Evolutionary conservation across 1,140 invertebrate genomes (phyloP), one percentile per base, ranked within the genome.

Genomic region (Leptinotarsa texana): DNA sequence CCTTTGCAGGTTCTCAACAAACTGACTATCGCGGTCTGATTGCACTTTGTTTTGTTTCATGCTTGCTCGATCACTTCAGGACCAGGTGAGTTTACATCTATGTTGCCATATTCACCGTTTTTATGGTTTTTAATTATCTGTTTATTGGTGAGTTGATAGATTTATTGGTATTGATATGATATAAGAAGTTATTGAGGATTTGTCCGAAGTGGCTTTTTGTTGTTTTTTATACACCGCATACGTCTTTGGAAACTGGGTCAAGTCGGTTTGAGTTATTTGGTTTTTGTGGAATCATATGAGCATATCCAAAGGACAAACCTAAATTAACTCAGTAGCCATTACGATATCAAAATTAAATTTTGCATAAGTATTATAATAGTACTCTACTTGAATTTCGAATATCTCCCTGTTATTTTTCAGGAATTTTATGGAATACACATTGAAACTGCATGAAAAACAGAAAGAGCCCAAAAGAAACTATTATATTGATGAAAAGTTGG

Each of bases 11-110:
- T 76, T 24, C 69, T 76, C 68, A 74, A 74, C 74, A 51, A 72
- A 83, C 81, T 83, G 79, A 82, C 80, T 82, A 75, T 81, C 79
- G 76, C 74, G 79, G 76, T 76, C 81, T 83, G 81, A 82, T 82
- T 83, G 80, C 78, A 77, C 78, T 82, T 82, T 83, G 80, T 83
- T 83, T 83, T 83, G 80, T 82, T 82, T 75, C 82, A 82, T 78
- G 81, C 81, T 81, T 80, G 75, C 81, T 78, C 79, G 75, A 76
- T 82, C 79, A 75, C 69, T 68, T 63, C 78, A 83, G 82, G 82
- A 83, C 77, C 82, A 83, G 82, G 82, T 83, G 81, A 83, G 81
- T 78, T 80, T 72, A 76, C 76, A 75, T 65, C 69, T 62, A 73
- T 57, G 69, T 66, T 77, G 70, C 68, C 71, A 73, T 73, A 65